These are phyloP conservation scores for Philereme transversata DNA, from an alignment of 2,888 invertebrate species.

Conservation along the genomic window DNA sequence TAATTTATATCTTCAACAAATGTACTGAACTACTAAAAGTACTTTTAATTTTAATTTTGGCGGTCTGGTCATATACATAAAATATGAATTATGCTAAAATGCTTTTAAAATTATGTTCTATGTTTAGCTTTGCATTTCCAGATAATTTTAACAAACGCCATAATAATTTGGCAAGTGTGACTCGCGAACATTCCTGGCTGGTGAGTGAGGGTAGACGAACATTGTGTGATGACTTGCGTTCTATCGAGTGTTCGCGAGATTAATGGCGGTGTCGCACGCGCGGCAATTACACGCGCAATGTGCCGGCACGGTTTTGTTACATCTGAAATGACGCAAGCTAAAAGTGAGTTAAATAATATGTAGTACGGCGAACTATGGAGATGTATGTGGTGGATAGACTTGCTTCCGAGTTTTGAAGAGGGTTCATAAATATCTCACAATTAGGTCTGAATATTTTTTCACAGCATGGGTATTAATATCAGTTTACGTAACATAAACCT, in stretches of 20 bases:
- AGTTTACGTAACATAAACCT: too few relatives aligned
- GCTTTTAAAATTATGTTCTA: too few relatives aligned
- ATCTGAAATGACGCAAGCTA: slow-evolving; percentile 44
- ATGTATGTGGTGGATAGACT: slow-evolving; percentile 7
- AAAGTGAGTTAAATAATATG: slow-evolving; percentile 4
- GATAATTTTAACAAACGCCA: slow-evolving; percentile 6
- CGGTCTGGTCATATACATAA: too few relatives aligned
- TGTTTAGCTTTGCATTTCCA: too few relatives aligned
- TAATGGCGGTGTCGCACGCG: slow-evolving; percentile 74
- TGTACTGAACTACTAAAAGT: too few relatives aligned
- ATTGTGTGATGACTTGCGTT: slow-evolving; percentile 79
- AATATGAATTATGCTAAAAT: too few relatives aligned
- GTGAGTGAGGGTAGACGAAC: slow-evolving; percentile 39
- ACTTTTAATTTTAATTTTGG: too few relatives aligned
- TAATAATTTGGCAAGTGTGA: slow-evolving; percentile 34
- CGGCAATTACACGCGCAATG: slow-evolving; percentile 82
- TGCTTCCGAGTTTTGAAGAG: background rate
- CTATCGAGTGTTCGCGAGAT: slow-evolving; percentile 81
- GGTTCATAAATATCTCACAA: background rate
- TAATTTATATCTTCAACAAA: too few relatives aligned
- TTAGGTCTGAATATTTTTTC: background rate
- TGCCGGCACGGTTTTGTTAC: slow-evolving; percentile 63
- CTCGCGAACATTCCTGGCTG: slow-evolving; percentile 32
- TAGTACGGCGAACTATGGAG: background rate
- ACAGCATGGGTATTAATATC: too few relatives aligned